Base-by-base conservation (phyloP, 2,797 vertebrate genomes). In the Champsocephalus gunnari region DNA sequence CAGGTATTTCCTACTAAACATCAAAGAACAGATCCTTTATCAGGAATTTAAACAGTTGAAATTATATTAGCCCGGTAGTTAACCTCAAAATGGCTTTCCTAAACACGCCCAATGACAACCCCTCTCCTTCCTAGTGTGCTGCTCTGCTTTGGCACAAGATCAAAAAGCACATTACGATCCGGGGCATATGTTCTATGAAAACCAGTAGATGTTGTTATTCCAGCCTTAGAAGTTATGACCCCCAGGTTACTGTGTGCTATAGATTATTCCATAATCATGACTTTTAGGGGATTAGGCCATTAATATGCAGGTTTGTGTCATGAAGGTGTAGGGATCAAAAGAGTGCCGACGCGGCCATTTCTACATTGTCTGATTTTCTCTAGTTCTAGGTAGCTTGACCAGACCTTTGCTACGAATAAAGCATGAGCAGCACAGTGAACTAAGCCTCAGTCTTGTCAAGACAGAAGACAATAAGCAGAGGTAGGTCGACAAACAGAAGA, bases 1-100 rank as follows among this genome's bases (percentile, higher is more conserved):
- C 88, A 88, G 83, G 68, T 92, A 89, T 71, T 90, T 89, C 43
- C 68, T 41, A 73, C 90, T 88, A 81, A 16, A 80, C 73, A 70
- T 81, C 81, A 87, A 84, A 87, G 77, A 68, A 63, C 57, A 67
- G 47, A 66, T 74, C 69, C 71, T 88, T 84, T 75, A 82, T 85
- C 55, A 19, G 80, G 70, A 83, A 70, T 89, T 81, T 73, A 62
- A 69, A 66, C 76, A 65, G 78, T 70, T 68, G 21, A 87, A 86
- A 85, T 81, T 66, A 68, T 75, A 78, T 89, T 86, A 79, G 68
- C 64, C 0, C 44, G 50, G 55, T 70, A 83, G 88, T 89, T 85
- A 87, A 88, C 77, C 79, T 80, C 41, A 17, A 83, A 73, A 79
- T 66, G 75, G 70, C 57, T 71, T 73, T 81, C 66, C 60, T 75